phyloP scores from a whole-genome alignment of 2,113 vertebrate genomes.

The Panthera tigris region DNA sequence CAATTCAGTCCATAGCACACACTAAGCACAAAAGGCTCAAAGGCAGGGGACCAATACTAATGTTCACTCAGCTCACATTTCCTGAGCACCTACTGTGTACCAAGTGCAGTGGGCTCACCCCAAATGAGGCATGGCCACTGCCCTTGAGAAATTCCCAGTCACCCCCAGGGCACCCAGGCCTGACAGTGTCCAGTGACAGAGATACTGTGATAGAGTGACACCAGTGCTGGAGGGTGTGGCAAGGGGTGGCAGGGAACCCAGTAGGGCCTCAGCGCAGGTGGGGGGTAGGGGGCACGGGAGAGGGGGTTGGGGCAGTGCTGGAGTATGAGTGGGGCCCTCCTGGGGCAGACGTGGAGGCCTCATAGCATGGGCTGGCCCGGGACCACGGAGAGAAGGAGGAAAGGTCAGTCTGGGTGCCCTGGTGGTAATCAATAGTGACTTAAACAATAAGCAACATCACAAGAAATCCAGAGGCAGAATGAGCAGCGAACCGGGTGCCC shows the following conservation, averaged over 20 bases:
- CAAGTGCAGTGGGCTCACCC: rapidly evolving
- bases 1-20: neutral
- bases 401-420: neutral
- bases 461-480: neutral
- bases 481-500: too few relatives aligned
- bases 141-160: neutral
- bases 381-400: neutral
- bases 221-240: neutral
- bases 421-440: neutral
- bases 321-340: neutral
- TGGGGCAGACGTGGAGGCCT: rapidly evolving
- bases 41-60: neutral
- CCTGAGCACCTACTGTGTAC: neutral
- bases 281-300: neutral
- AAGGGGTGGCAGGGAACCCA: neutral
- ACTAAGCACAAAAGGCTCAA: neutral
- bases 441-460: neutral
- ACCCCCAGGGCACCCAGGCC: neutral
- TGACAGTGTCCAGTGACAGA: neutral
- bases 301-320: neutral
- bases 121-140: neutral
- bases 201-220: neutral
- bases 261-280: neutral
- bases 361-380: neutral
- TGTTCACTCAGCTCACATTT: neutral